Base-by-base conservation (phyloP, 1,140 invertebrate genomes). In the Hyposmocoma kahamanoa region DNA sequence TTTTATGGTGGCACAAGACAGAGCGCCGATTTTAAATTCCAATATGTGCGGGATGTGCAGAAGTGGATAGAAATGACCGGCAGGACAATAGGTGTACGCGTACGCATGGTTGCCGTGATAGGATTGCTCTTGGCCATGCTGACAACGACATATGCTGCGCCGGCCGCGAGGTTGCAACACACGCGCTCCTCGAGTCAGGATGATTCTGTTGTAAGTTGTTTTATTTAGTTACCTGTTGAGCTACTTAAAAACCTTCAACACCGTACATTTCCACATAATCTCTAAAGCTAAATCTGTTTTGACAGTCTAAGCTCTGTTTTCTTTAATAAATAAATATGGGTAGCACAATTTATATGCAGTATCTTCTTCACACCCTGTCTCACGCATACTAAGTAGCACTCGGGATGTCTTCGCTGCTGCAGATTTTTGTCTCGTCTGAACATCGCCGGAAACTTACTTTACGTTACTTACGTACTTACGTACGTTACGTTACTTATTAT, bases 1-100 rank as follows among this genome's bases (percentile, higher is more conserved):
- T 57, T 66, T 70, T 67, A 78, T 67, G 74, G 68, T 55, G 59
- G 63, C 57, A 49, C 57, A 73, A 74, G 64, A 62, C 63, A 53
- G 43, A 58, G 70, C 67, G 69, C 62, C 58, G 54, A 70, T 80
- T 80, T 77, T 59, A 79, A 83, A 79, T 77, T 72, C 58, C 78
- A 79, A 80, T 72, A 55, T 57, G 53, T 48, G 42, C 59, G 59
- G 51, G 51, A 64, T 65, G 53, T 52, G 49, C 63, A 53, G 57
- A 62, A 63, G 66, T 59, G 60, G 53, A 68, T 58, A 59, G 59
- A 63, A 59, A 49, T 61, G 38, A 53, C 65, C 57, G 58, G 68
- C 52, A 78, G 68, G 66, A 80, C 74, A 84, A 79, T 76, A 68
- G 65, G 64, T 47, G 55, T 63, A 63, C 67, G 69, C 42, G 66